Percentiles rank a stretch among this genome's conserved stretches.
Evolutionary conservation across 2,888 invertebrate species (phyloP).

Genomic region (Tuberolachnus salignus): DNA sequence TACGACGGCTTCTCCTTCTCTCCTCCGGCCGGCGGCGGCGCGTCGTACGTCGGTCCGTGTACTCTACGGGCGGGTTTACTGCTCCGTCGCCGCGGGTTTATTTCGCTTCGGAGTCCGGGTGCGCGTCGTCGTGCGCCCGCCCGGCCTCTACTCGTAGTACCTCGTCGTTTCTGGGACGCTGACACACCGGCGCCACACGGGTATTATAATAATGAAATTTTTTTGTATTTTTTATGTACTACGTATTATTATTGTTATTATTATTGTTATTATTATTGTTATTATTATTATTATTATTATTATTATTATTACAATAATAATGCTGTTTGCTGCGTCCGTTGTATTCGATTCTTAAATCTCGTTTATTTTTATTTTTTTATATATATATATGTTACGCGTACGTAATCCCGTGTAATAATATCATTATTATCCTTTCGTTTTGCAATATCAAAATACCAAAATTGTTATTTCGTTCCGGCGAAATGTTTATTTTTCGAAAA

Average conservation of each 20-base stretch:
- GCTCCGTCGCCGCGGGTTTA: background rate
- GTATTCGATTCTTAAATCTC: no score
- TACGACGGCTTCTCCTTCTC: background rate
- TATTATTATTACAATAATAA: background rate
- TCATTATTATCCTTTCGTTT: background rate
- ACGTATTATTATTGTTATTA: no score
- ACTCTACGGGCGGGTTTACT: no score
- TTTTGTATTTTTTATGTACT: no score
- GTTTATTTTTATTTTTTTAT: background rate
- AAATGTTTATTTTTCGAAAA: no score
- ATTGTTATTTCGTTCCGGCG: no score
- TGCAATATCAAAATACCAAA: no score
- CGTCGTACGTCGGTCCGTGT: constrained; percentile 1
- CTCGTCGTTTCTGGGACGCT: background rate
- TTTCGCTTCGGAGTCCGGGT: background rate
- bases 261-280: background rate
- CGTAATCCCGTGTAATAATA: background rate
- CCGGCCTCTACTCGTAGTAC: background rate
- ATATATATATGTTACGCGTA: background rate
- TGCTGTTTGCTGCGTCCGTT: background rate
- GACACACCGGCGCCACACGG: background rate
- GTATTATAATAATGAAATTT: no score
- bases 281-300: background rate
- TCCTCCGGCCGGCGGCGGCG: background rate
- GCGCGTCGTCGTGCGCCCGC: background rate